Conservation (phyloP, 2,113 vertebrate genomes). For the Charina bottae region DNA sequence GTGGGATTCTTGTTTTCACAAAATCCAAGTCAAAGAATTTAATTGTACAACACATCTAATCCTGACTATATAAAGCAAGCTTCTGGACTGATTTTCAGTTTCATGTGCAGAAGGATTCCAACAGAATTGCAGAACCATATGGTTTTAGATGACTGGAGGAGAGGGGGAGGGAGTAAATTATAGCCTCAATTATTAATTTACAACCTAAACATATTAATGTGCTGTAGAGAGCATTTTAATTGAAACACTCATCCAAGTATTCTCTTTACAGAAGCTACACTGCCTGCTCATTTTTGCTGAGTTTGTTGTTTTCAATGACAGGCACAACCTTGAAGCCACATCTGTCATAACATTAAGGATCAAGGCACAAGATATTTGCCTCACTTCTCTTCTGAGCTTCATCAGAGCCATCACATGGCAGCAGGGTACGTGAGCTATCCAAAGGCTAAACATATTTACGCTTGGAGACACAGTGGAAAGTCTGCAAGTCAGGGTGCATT, state of each 20-base stretch:
- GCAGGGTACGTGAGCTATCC: not conserved
- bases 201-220: not conserved
- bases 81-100: not conserved
- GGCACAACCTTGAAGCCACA: not conserved
- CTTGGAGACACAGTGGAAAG: not conserved
- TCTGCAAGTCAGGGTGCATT: not conserved
- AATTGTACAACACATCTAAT: not conserved
- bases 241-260: conserved; percentile 33
- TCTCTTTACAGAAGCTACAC: conserved; percentile 50
- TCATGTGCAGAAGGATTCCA: not conserved
- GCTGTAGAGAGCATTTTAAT: conserved; percentile 13
- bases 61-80: not conserved
- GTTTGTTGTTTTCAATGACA: conserved; percentile 44
- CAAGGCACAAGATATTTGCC: conserved; percentile 17
- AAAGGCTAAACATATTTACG: not conserved
- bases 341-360: not conserved
- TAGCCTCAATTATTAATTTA: not conserved
- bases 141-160: not conserved
- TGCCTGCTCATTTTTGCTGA: conserved; percentile 30
- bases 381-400: not conserved
- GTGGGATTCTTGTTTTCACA: not conserved
- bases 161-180: conserved; percentile 14
- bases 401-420: not conserved
- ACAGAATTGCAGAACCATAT: conserved; percentile 25
- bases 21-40: not conserved